Evolutionary conservation across 2,113 vertebrate species (phyloP).

Genomic region (Rousettus leschenaultii): DNA sequence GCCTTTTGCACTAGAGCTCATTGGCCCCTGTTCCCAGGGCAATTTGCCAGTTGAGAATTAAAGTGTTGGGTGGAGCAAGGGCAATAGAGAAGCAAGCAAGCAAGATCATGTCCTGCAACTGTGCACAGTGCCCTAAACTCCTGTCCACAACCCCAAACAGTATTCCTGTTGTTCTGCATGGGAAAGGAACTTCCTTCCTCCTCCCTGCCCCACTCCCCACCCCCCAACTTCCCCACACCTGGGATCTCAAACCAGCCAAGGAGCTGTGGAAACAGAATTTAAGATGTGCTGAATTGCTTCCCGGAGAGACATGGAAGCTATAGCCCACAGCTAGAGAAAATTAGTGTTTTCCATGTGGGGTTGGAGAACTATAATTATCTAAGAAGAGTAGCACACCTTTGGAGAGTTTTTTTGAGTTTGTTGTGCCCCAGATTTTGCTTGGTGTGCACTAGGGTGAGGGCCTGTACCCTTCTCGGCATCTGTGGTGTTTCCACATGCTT

Average conservation of each 20-base stretch:
- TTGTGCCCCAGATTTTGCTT: neutral
- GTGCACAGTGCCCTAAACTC: neutral
- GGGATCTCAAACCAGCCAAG: neutral
- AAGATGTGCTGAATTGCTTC: neutral
- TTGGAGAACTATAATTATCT: neutral
- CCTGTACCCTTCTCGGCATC: neutral
- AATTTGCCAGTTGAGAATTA: neutral
- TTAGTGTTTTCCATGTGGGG: neutral
- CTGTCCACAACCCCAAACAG: neutral
- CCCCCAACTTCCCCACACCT: neutral
- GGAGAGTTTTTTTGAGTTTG: neutral
- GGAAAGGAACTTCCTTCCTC: neutral
- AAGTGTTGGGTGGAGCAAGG: neutral
- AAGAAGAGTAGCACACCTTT: neutral
- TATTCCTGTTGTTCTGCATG: neutral
- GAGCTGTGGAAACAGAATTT: neutral
- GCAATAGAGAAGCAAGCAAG: neutral
- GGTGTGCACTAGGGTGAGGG: too few species aligned
- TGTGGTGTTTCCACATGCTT: constrained; percentile 2
- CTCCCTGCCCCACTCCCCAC: rapidly evolving
- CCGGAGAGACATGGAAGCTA: neutral
- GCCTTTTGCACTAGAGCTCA: neutral
- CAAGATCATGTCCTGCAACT: neutral
- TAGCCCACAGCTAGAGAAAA: neutral
- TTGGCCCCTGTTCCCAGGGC: neutral